phyloP scores from a whole-genome alignment of 2,888 invertebrate species.

The Callosobruchus maculatus region DNA sequence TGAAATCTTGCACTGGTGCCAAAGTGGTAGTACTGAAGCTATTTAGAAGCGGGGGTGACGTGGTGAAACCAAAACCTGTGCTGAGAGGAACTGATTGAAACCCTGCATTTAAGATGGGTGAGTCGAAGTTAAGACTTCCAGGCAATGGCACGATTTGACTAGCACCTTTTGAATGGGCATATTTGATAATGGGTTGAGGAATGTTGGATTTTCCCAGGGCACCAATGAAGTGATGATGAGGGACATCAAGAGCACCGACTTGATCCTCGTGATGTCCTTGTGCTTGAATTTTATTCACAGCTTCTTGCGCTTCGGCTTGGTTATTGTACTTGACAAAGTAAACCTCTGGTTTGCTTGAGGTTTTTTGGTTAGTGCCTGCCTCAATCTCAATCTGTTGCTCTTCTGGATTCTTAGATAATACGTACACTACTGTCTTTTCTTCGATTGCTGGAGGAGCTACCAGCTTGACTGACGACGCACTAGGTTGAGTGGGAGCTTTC shows the following conservation, averaged over 20 bases:
- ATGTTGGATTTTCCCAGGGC: background rate
- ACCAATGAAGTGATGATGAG: constrained; percentile 1
- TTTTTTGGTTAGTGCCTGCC: constrained; percentile 67
- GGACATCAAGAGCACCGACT: constrained; percentile 1
- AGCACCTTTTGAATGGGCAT: background rate
- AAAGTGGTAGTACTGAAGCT: constrained; percentile 3
- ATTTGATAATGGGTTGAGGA: constrained; percentile 4
- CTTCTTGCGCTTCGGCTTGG: constrained; percentile 53
- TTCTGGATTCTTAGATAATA: constrained; percentile 55
- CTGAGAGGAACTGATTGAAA: background rate
- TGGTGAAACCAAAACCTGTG: constrained; percentile 2
- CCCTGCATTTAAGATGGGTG: no score
- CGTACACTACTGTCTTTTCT: constrained; percentile 45
- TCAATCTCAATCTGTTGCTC: constrained; percentile 59
- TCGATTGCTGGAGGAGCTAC: constrained; percentile 22
- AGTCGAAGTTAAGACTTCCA: background rate
- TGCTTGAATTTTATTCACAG: constrained; percentile 30
- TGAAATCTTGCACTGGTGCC: constrained; percentile 1
- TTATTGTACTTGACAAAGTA: constrained; percentile 85
- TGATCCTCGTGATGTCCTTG: constrained; percentile 11
- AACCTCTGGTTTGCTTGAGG: constrained; percentile 80
- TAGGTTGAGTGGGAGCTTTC: constrained; percentile 42
- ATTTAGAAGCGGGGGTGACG: background rate
- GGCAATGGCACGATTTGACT: background rate
- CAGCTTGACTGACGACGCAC: constrained; percentile 30